phyloP scores from a whole-genome alignment of 2,113 vertebrate species.

The Sinocyclocheilus grahami region DNA sequence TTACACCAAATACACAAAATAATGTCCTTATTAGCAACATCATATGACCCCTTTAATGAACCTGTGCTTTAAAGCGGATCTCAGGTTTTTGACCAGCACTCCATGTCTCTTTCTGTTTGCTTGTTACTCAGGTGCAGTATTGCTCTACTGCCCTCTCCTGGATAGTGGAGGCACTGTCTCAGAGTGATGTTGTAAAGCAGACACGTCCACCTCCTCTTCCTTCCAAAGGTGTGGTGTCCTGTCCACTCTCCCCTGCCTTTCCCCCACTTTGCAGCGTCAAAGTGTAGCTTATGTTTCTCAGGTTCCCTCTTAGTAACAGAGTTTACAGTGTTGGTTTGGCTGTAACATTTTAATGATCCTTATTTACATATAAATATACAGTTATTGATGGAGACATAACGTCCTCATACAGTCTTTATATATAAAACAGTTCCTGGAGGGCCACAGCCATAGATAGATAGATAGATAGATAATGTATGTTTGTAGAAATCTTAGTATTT shows the following conservation, averaged over 20 bases:
- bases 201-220: slow-evolving; percentile 61
- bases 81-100: background rate
- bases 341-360: slow-evolving; percentile 3
- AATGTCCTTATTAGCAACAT: no score
- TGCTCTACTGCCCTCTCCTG: slow-evolving; percentile 80
- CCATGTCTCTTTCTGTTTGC: background rate
- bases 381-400: slow-evolving; percentile 2
- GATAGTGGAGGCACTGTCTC: slow-evolving; percentile 77
- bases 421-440: no score
- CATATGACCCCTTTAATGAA: background rate
- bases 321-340: slow-evolving; percentile 13
- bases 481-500: no score
- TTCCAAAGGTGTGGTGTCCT: slow-evolving; percentile 61
- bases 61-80: background rate
- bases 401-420: background rate
- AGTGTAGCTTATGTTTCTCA: slow-evolving; percentile 62
- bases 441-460: no score
- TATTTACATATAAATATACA: background rate
- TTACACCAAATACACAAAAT: no score
- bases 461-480: background rate
- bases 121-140: slow-evolving; percentile 75
- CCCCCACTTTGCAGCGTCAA: slow-evolving; percentile 36
- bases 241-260: background rate
- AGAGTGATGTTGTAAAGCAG: slow-evolving; percentile 70
- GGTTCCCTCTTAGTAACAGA: slow-evolving; percentile 12